Evolutionary conservation across 1,140 invertebrate genomes (phyloP).

Genomic region (Drosophila arawakana): DNA sequence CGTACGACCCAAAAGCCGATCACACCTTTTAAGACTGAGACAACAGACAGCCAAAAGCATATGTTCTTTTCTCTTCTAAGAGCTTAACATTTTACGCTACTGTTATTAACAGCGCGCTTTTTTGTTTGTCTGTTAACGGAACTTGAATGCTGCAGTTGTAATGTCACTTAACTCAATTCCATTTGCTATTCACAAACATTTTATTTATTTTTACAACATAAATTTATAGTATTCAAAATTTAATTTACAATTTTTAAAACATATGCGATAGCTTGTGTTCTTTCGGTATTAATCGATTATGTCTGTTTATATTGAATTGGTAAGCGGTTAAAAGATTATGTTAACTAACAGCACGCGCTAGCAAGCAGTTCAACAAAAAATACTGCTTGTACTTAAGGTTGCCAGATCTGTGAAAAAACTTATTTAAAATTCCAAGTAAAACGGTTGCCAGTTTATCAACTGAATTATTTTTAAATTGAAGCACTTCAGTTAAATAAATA

Average conservation of each 20-base stretch:
- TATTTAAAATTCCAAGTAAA: background rate
- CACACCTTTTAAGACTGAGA: background rate
- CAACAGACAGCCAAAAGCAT: slow-evolving; percentile 2
- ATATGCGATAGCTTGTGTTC: too few species aligned
- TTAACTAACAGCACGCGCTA: background rate
- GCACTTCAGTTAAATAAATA: background rate
- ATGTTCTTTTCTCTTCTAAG: background rate
- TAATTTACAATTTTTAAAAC: too few species aligned
- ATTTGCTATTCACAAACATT: too few species aligned
- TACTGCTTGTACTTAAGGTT: slow-evolving; percentile 1
- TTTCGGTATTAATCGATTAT: background rate
- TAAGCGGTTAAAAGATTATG: background rate
- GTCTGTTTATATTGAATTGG: background rate
- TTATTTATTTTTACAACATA: too few species aligned
- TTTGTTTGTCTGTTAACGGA: background rate
- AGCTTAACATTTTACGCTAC: background rate
- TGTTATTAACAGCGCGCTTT: slow-evolving; percentile 5
- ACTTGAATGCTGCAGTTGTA: background rate
- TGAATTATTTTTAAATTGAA: background rate
- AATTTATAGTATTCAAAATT: too few species aligned
- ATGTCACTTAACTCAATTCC: too few species aligned
- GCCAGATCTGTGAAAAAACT: slow-evolving; percentile 17
- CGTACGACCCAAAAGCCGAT: background rate
- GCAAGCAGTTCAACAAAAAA: slow-evolving; percentile 3
- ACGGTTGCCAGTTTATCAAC: background rate